A percentile compares a stretch with the other conserved stretches of the same genome.
These are phyloP conservation scores for Oncopodura yosiiana DNA, from an alignment of 1,140 invertebrate genomes.

Conservation along the genomic window DNA sequence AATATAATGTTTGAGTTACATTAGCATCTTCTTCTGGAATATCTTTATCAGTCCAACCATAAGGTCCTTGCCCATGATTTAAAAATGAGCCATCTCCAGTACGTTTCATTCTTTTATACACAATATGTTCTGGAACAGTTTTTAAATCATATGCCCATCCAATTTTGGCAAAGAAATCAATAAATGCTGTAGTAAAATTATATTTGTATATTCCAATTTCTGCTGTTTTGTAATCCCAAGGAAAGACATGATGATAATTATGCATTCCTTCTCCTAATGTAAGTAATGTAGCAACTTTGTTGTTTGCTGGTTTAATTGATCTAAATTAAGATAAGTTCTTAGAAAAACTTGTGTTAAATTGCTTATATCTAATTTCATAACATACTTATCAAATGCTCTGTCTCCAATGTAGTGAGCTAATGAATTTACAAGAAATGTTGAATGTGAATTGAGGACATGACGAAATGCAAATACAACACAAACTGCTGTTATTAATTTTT, in stretches of 20 bases:
- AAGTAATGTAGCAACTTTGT: slow-evolving; percentile 19
- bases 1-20: neutral
- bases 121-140: slow-evolving; percentile 39
- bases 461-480: slow-evolving; percentile 45
- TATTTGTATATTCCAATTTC: slow-evolving; percentile 46
- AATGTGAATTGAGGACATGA: slow-evolving; percentile 44
- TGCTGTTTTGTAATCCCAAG: slow-evolving; percentile 44
- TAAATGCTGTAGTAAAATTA: slow-evolving; percentile 46
- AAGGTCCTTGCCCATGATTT: slow-evolving; percentile 40
- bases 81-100: slow-evolving; percentile 35
- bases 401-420: slow-evolving; percentile 48
- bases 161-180: slow-evolving; percentile 43
- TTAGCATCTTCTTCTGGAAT: slow-evolving; percentile 51
- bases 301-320: slow-evolving; percentile 42
- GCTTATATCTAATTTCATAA: too few relatives aligned
- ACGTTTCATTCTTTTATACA: slow-evolving; percentile 32
- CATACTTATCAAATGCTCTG: slow-evolving; percentile 48
- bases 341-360: neutral
- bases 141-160: slow-evolving; percentile 47
- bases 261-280: slow-evolving; percentile 43
- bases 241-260: slow-evolving; percentile 53
- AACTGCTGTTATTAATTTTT: slow-evolving; percentile 43
- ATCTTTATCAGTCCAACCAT: slow-evolving; percentile 74
- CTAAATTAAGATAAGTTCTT: too few relatives aligned
- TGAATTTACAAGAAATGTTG: slow-evolving; percentile 54